Conservation (phyloP, 2,797 vertebrate genomes). For the Xiphorhynchus erythropygius region DNA sequence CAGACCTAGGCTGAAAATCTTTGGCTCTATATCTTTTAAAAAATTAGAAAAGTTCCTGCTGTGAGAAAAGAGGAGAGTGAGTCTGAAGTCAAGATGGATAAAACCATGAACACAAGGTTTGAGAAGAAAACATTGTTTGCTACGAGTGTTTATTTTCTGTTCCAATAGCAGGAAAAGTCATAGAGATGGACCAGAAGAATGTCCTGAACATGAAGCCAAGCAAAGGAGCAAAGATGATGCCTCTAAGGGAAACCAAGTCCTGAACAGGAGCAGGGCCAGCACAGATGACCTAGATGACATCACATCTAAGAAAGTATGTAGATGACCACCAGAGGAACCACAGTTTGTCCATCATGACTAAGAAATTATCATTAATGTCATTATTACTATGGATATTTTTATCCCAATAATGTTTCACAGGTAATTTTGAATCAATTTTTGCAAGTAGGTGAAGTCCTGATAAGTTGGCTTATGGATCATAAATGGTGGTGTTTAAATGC, state of each 20-base stretch:
- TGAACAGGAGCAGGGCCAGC: not conserved
- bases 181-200: not conserved
- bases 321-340: not conserved
- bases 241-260: not conserved
- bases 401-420: not conserved
- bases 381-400: not conserved
- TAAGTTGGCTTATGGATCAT: not conserved
- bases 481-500: not conserved
- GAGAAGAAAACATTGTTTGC: not conserved
- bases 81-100: not conserved
- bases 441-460: not conserved
- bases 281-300: not conserved
- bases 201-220: not conserved
- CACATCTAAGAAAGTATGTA: constrained; percentile 67
- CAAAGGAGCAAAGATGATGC: not conserved
- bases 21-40: not conserved
- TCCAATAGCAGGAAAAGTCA: not conserved
- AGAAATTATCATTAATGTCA: not conserved
- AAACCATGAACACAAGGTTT: not conserved
- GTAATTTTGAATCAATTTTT: not conserved
- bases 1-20: not conserved
- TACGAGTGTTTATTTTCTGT: not conserved
- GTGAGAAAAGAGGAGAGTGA: not conserved
- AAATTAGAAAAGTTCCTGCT: not conserved
- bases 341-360: not conserved